Conservation (phyloP, 2,113 vertebrate species). For the Bambusicola thoracicus region DNA sequence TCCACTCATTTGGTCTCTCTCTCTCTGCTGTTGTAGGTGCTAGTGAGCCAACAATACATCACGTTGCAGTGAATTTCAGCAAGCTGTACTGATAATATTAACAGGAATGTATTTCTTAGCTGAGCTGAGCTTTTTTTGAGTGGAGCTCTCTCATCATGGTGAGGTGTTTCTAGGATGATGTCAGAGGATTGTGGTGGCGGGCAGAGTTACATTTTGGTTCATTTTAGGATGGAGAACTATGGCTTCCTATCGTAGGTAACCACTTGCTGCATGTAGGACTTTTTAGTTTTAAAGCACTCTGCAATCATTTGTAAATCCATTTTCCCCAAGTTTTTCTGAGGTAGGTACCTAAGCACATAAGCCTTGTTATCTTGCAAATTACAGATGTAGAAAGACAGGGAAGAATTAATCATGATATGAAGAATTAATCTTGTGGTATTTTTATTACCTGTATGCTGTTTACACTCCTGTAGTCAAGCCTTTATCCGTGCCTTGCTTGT, state of each 20-base stretch:
- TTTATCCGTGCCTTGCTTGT: neutral
- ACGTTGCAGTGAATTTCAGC: neutral
- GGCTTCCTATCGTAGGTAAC: neutral
- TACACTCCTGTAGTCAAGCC: neutral
- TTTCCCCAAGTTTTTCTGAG: constrained; percentile 31
- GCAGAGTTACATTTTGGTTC: neutral
- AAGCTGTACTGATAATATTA: neutral
- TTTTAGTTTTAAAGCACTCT: constrained; percentile 2
- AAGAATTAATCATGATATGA: neutral
- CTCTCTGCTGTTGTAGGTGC: constrained; percentile 14
- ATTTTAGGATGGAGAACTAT: neutral
- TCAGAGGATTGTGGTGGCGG: neutral
- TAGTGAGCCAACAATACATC: neutral
- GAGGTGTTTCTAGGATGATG: neutral
- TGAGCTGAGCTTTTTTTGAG: neutral
- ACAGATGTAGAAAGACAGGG: neutral
- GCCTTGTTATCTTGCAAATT: neutral
- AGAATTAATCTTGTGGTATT: neutral
- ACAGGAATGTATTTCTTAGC: neutral
- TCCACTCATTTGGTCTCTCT: constrained; percentile 15
- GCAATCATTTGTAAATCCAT: neutral
- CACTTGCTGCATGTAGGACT: neutral
- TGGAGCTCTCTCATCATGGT: neutral
- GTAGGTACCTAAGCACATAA: neutral
- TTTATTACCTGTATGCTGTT: neutral